Base-by-base conservation (phyloP, 2,888 invertebrate genomes). In the Harpalus rubripes region DNA sequence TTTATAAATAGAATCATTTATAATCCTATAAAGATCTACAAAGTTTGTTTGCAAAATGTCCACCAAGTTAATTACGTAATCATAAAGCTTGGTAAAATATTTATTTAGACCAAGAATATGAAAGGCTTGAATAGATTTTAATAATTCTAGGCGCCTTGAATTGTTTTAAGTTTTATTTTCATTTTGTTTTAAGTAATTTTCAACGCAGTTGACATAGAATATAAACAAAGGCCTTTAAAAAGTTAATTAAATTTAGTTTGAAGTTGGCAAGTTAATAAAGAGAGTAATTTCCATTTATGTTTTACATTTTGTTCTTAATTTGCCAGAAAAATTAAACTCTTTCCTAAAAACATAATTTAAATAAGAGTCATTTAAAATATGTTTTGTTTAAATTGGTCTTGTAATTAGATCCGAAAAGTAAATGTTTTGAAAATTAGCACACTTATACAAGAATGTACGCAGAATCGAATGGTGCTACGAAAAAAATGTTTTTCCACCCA, bases 161-260 rank as follows among this genome's bases (percentile, higher is more conserved):
- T 22, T 22, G 22, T 22, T 22, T n/a, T 58, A 58, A 16, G 16
- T 58, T 58, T 58, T 58, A 12, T 12, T 58, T 58, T 58, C 15
- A n/a, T 44, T 44, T 44, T 15, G 16, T n/a, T 7, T n/a, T 1
- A 58, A n/a, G 58, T 12, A 58, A 58, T 58, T 58, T 58, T 58
- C 15, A 6, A 7, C n/a, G 58, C 22, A 58, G 16, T 58, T 58
- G 58, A 58, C 58, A 58, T 58, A 59, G 59, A 59, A 56, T 56
- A 56, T 56, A 18, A 59, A 59, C 59, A 59, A 59, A 59, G 59
- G 59, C 10, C 3, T 59, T 59, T 59, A 3, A 59, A 59, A 15
- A 59, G 18, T 59, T 59, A 59, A 59, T 59, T 59, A 59, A 59
- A 59, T 59, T 59, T 59, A 59, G 16, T 59, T 59, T 16, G 16